Evolutionary conservation across 2,113 vertebrate species (phyloP).

Genomic region (cattle (Bos taurus)): DNA sequence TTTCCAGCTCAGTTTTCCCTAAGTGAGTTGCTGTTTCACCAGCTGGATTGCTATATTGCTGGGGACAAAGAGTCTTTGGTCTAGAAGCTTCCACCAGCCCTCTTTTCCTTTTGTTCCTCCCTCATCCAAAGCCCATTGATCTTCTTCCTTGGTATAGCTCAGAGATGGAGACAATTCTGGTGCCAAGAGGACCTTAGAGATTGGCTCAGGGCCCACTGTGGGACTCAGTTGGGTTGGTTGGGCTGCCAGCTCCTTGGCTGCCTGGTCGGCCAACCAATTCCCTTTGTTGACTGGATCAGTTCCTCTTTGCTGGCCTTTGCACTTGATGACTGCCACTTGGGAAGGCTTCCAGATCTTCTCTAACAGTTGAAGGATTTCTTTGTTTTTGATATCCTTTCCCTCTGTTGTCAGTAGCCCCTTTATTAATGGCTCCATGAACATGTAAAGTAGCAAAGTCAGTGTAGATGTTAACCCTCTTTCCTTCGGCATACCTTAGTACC

Average conservation of each 20-base stretch:
- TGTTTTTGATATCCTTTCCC: not conserved
- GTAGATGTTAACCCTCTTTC: not conserved
- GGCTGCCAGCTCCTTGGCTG: not conserved
- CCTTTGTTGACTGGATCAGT: not conserved
- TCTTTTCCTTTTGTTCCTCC: not conserved
- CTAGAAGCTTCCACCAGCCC: not conserved
- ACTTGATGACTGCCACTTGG: not conserved
- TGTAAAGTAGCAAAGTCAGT: not conserved
- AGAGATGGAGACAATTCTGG: not conserved
- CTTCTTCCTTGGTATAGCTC: not conserved
- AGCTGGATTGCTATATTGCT: not conserved
- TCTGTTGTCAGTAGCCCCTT: not conserved
- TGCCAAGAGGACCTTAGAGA: not conserved
- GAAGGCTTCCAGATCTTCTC: not conserved
- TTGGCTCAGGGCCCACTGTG: not conserved
- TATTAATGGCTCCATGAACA: not conserved
- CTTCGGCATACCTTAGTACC: fast-evolving
- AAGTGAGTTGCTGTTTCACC: not conserved
- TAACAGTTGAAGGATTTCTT: not conserved
- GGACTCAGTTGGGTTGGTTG: not conserved
- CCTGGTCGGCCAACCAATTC: not conserved
- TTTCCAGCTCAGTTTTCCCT: not conserved
- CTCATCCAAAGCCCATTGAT: not conserved
- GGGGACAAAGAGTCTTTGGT: not conserved
- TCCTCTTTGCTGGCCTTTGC: not conserved